A percentile compares a stretch with the other conserved stretches of the same genome.
Conservation (phyloP, 2,113 vertebrate species). For the Toxotes chatareus region DNA sequence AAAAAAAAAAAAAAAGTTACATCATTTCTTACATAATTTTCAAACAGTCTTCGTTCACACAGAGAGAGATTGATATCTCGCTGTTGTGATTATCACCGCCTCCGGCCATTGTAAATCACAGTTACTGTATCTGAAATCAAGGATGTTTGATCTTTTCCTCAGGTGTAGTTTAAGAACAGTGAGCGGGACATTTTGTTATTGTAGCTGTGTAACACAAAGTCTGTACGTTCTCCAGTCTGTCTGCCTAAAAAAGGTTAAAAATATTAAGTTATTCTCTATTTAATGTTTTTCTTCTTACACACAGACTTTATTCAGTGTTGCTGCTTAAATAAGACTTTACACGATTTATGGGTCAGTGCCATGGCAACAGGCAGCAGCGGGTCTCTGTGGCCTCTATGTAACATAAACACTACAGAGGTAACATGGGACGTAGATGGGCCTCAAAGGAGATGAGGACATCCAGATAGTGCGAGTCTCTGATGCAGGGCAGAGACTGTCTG, state of each 20-base stretch:
- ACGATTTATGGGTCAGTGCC: conserved; percentile 20
- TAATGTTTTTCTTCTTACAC: not conserved
- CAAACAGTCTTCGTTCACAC: not conserved
- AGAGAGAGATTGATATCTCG: not conserved
- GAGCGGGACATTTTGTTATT: not conserved
- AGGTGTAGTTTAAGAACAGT: not conserved
- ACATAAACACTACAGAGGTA: too few relatives aligned
- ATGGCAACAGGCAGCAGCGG: conserved; percentile 22
- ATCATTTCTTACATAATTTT: conserved; percentile 44
- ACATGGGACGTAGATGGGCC: too few relatives aligned
- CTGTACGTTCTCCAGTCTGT: too few relatives aligned
- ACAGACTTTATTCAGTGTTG: too few relatives aligned
- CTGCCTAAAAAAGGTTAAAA: not conserved
- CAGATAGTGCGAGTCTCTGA: too few relatives aligned
- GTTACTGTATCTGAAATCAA: conserved; percentile 32
- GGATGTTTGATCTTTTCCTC: conserved; percentile 35
- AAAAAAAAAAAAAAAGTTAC: conserved; percentile 8
- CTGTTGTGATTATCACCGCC: conserved; percentile 18
- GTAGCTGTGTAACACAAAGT: not conserved
- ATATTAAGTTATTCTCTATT: not conserved
- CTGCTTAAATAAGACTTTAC: conserved; percentile 7
- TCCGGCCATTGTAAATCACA: conserved; percentile 50
- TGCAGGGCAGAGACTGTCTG: too few relatives aligned
- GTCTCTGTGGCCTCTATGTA: not conserved
- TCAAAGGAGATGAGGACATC: too few relatives aligned